Base-by-base conservation (phyloP, 2,888 invertebrate species). In the Odiellus spinosus region DNA sequence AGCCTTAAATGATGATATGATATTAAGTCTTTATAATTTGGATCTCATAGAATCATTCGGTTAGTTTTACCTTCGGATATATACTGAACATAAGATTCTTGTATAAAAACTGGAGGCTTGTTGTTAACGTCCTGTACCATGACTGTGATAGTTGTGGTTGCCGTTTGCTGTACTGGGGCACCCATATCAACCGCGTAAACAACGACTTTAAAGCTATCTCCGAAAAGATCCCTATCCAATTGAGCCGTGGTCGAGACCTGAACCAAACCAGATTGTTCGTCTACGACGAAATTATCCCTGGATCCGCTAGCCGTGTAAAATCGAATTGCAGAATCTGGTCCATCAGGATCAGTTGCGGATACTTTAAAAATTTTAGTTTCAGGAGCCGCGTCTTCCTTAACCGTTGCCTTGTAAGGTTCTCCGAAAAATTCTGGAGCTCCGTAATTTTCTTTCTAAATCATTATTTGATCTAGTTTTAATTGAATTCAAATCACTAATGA, bases 331-430 rank as follows among this genome's bases (percentile, higher is more conserved):
- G 74, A 73, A 61, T 82, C 80, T 12, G 79, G 67, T 0, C 82
- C 83, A 64, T 84, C 84, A 0, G 82, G 81, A 65, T 84, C 84
- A 48, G 76, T 78, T 0, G 85, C 85, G 17, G 74, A 64, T 0
- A 83, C 78, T 40, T 70, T 73, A 0, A 80, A 76, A 0, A 85
- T 77, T 63, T 76, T 76, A 12, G 75, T 73, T 1, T 81, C 81
- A 2, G 77, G 67, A 2, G 70, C 64, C 0, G 81, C 76, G 60
- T 81, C 78, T 66, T 84, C 83, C 42, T 73, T 70, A 17, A 83
- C 73, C 42, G 73, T 75, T 0, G 78, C 79, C 52, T 77, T 73
- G 58, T 82, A 83, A 41, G 76, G 77, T 59, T 76, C 78, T 0
- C 80, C 52, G 50, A 53, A 43, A 56, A 60, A 54, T 53, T 53